Evolutionary conservation across 1,140 invertebrate genomes (phyloP).

Genomic region (Diuraphis noxia): DNA sequence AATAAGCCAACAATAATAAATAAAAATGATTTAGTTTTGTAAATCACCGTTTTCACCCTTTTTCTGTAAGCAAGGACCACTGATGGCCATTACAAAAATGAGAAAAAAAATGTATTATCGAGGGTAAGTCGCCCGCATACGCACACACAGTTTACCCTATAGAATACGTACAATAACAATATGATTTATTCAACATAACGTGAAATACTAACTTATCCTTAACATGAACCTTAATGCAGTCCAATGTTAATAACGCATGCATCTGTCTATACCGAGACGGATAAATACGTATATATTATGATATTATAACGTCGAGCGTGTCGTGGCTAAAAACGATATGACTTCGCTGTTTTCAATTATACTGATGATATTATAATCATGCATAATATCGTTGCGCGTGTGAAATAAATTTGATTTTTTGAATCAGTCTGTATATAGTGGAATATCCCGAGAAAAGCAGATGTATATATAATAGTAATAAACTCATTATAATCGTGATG

Average conservation of each 20-base stretch:
- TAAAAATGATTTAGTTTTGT: constrained; percentile 38
- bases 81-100: constrained; percentile 32
- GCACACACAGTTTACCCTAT: neutral
- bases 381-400: neutral
- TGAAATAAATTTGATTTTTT: neutral
- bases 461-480: neutral
- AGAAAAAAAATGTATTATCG: neutral
- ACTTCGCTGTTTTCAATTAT: neutral
- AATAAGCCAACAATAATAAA: constrained; percentile 9
- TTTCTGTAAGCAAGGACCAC: constrained; percentile 11
- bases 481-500: too few relatives aligned
- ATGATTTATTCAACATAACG: constrained; percentile 15
- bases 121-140: constrained; percentile 9
- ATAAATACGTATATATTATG: neutral
- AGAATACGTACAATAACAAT: neutral
- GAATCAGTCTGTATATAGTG: neutral
- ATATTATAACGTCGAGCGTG: too few relatives aligned
- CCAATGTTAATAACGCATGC: neutral
- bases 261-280: neutral
- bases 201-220: too few relatives aligned
- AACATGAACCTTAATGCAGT: constrained; percentile 9
- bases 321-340: neutral
- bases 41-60: constrained; percentile 42
- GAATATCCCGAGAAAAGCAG: neutral
- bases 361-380: neutral